Conservation (phyloP, 1,140 invertebrate genomes). For the Eulimnadia texana region DNA sequence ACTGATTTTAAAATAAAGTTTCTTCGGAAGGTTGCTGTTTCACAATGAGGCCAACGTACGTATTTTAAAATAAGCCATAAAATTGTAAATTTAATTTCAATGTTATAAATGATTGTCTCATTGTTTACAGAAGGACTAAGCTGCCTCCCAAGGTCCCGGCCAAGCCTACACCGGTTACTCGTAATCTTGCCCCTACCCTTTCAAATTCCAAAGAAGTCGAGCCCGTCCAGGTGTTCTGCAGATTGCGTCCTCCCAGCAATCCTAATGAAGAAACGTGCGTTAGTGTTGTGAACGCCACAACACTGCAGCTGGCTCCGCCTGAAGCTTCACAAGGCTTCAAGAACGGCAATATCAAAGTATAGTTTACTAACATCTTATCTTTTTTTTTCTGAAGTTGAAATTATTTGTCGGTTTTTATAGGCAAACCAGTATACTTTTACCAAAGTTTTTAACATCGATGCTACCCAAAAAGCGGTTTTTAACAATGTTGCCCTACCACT, state of each 20-base stretch:
- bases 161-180: background rate
- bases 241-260: constrained; percentile 56
- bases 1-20: background rate
- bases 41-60: background rate
- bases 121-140: constrained; percentile 3
- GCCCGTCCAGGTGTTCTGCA: constrained; percentile 72
- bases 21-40: background rate
- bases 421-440: constrained; percentile 60
- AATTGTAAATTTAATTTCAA: background rate
- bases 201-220: constrained; percentile 24
- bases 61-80: constrained; percentile 1
- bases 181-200: background rate
- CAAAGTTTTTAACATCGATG: constrained; percentile 61
- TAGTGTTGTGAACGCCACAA: constrained; percentile 50
- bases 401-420: constrained; percentile 27
- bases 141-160: constrained; percentile 3
- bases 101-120: background rate
- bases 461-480: constrained; percentile 70
- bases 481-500: constrained; percentile 69
- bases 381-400: background rate
- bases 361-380: constrained; percentile 1
- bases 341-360: constrained; percentile 29
- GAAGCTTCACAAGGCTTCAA: constrained; percentile 44
- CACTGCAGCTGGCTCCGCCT: constrained; percentile 49
- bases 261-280: constrained; percentile 50